Evolutionary conservation across 2,113 vertebrate species (phyloP).

Genomic region (Chelonoidis abingdonii): DNA sequence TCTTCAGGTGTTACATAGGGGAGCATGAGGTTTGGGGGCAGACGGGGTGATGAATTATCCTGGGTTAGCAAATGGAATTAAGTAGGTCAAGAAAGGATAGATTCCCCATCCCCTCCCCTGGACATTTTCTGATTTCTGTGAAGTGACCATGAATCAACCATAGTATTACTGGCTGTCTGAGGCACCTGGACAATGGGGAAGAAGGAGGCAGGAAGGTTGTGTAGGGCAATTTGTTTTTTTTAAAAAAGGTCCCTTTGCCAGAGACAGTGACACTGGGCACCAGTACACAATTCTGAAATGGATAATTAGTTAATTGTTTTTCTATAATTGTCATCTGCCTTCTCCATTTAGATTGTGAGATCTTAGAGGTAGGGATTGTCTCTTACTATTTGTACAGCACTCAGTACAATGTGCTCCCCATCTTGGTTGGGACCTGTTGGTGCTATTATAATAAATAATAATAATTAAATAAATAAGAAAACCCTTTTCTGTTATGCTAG

Average conservation of each 20-base stretch:
- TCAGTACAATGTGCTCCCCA: not conserved
- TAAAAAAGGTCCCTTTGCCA: not conserved
- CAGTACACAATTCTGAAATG: not conserved
- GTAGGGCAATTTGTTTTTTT: not conserved
- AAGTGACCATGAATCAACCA: not conserved
- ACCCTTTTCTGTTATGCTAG: not conserved
- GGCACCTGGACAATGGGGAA: not conserved
- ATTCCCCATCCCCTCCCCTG: too few relatives aligned
- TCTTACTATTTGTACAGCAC: not conserved
- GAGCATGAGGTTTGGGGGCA: not conserved
- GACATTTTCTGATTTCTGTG: not conserved
- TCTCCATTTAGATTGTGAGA: not conserved
- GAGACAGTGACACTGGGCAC: not conserved
- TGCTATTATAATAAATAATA: not conserved
- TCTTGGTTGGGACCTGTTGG: not conserved
- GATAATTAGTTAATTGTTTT: not conserved
- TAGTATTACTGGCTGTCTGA: not conserved
- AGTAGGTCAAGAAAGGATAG: not conserved
- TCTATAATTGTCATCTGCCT: constrained; percentile 23
- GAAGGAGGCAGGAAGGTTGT: not conserved
- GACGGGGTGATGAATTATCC: not conserved
- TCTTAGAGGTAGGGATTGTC: constrained; percentile 1
- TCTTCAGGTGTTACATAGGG: not conserved
- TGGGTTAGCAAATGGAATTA: not conserved
- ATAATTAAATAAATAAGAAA: constrained; percentile 10